phyloP scores from a whole-genome alignment of 2,888 invertebrate genomes.

The Hololepta plana region DNA sequence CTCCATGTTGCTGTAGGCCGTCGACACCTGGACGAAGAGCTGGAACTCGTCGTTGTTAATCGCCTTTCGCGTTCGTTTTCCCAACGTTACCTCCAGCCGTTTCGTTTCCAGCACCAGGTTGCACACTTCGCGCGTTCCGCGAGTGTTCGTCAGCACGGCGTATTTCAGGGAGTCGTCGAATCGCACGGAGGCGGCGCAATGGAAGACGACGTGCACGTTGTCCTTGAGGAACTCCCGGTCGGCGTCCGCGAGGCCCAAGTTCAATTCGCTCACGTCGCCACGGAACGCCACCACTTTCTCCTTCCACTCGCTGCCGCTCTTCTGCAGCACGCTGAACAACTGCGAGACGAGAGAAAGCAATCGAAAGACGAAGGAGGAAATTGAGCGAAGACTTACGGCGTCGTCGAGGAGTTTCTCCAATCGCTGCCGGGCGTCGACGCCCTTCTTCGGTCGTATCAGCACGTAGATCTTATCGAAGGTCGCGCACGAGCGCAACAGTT shows the following conservation, averaged over 20 bases:
- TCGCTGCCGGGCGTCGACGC: conserved; percentile 42
- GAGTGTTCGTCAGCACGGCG: conserved; percentile 39
- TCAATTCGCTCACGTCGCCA: background rate
- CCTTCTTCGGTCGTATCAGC: conserved; percentile 55
- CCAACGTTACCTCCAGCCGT: conserved; percentile 18
- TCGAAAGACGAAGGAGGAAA: conserved; percentile 1
- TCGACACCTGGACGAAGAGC: conserved; percentile 67
- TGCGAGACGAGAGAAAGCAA: conserved; percentile 17
- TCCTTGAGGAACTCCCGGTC: no score
- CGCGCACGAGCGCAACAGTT: conserved; percentile 66
- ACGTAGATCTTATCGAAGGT: conserved; percentile 57
- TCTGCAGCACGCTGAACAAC: conserved; percentile 41
- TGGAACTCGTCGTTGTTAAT: conserved; percentile 23
- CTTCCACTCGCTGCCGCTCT: no score
- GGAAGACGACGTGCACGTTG: conserved; percentile 36
- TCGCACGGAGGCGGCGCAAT: conserved; percentile 59
- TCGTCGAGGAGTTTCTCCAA: conserved; percentile 36
- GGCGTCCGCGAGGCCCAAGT: background rate
- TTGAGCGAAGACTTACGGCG: conserved; percentile 27
- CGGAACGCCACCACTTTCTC: conserved; percentile 2
- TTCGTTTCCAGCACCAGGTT: conserved; percentile 35
- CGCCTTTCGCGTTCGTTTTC: no score
- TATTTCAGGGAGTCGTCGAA: conserved; percentile 56
- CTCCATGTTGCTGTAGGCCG: conserved; percentile 74
- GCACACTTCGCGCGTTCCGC: conserved; percentile 41